phyloP scores from a whole-genome alignment of 2,888 invertebrate genomes.

The Synergus itoensis region DNA sequence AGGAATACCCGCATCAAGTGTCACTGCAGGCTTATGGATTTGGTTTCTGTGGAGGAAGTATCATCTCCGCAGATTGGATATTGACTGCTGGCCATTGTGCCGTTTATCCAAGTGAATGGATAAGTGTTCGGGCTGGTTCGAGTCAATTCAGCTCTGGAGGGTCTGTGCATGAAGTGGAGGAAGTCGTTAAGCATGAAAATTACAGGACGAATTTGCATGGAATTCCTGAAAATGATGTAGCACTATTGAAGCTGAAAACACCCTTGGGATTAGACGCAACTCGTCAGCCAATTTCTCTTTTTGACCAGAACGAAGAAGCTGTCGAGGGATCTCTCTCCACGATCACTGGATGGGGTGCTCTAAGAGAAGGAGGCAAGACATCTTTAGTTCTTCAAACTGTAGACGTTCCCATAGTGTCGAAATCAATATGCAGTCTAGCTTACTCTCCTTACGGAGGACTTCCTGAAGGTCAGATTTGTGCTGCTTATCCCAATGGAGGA shows the following conservation, averaged over 20 bases:
- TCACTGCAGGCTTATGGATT: conserved; percentile 74
- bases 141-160: conserved; percentile 44
- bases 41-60: conserved; percentile 79
- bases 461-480: conserved; percentile 79
- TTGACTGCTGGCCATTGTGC: conserved; percentile 77
- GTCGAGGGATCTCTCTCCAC: conserved; percentile 46
- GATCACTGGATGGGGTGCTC: conserved; percentile 65
- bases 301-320: conserved; percentile 63
- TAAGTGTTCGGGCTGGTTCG: conserved; percentile 35
- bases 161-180: conserved; percentile 41
- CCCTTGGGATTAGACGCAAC: conserved; percentile 78
- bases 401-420: conserved; percentile 80
- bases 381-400: conserved; percentile 78
- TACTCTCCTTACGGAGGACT: conserved; percentile 71
- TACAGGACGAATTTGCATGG: conserved; percentile 28
- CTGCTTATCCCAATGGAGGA: conserved; percentile 81
- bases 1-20: conserved; percentile 78
- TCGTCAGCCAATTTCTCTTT: conserved; percentile 78
- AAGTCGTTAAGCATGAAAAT: conserved; percentile 50
- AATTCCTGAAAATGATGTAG: conserved; percentile 77
- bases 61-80: conserved; percentile 78
- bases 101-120: too few species aligned
- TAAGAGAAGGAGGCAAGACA: conserved; percentile 45
- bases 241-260: conserved; percentile 79
- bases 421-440: conserved; percentile 77